Conservation (phyloP, 64 coral and sea anemone genomes). For the Porites lutea region DNA sequence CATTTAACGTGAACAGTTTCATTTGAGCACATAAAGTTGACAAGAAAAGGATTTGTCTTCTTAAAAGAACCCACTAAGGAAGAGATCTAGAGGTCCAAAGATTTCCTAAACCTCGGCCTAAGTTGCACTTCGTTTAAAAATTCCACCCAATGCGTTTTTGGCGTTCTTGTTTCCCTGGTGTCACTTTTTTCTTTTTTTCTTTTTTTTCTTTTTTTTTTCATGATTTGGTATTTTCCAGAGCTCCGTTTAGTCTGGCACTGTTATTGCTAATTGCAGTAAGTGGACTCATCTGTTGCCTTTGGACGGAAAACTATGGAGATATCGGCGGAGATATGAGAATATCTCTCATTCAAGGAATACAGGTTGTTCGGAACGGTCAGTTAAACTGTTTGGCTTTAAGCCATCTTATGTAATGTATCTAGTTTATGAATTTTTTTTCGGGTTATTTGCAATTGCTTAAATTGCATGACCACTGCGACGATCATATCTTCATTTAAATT, state of each 20-base stretch:
- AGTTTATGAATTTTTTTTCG: neutral
- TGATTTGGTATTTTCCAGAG: conserved; percentile 37
- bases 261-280: conserved; percentile 62
- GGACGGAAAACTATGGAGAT: conserved; percentile 98
- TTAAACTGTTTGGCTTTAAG: neutral
- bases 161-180: neutral
- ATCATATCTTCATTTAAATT: too few species aligned
- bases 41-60: too few species aligned
- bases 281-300: conserved; percentile 71
- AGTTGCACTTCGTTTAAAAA: too few species aligned
- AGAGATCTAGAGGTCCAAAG: too few species aligned
- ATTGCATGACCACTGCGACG: too few species aligned
- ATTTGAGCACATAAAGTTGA: too few species aligned
- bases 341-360: conserved; percentile 73
- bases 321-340: conserved; percentile 31
- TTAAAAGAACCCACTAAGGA: too few species aligned
- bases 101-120: too few species aligned
- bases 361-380: conserved; percentile 78
- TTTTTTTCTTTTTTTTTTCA: neutral
- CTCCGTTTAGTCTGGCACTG: conserved; percentile 90
- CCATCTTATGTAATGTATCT: neutral
- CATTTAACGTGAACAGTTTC: too few species aligned
- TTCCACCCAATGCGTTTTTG: too few species aligned
- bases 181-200: neutral
- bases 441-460: neutral